These are phyloP conservation scores for Sprattus sprattus DNA, from an alignment of 2,113 vertebrate species.

Conservation along the genomic window DNA sequence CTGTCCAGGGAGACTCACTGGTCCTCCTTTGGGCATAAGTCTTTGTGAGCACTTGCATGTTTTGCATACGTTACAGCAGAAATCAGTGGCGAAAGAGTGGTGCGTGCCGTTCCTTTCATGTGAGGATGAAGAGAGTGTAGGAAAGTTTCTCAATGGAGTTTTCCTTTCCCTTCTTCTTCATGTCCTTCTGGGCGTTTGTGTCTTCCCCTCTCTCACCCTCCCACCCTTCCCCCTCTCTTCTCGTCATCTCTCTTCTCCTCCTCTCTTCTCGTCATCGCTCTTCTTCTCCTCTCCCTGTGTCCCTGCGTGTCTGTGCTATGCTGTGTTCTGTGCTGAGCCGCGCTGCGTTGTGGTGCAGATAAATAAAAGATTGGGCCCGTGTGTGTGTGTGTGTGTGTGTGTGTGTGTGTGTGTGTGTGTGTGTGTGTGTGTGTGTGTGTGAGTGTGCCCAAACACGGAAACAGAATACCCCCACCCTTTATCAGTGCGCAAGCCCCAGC, in stretches of 20 bases:
- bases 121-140: background rate
- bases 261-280: too few relatives aligned
- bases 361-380: too few relatives aligned
- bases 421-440: slow-evolving; percentile 3
- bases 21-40: background rate
- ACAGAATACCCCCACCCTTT: slow-evolving; percentile 73
- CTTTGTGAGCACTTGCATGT: background rate
- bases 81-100: background rate
- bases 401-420: background rate
- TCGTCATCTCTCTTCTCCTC: too few relatives aligned
- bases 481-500: background rate
- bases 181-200: background rate
- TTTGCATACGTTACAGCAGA: background rate
- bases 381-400: too few relatives aligned
- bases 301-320: too few relatives aligned
- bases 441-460: slow-evolving; percentile 82
- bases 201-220: slow-evolving; percentile 1
- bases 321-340: too few relatives aligned
- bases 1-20: background rate
- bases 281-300: too few relatives aligned
- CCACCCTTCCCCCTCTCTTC: background rate
- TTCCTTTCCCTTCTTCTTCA: background rate
- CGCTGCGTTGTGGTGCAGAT: too few relatives aligned
- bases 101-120: background rate
- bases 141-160: background rate